A percentile compares a stretch with the other conserved stretches of the same genome.
Evolutionary conservation across 1,140 invertebrate genomes (phyloP).

Genomic region (Pteromalus puparum): DNA sequence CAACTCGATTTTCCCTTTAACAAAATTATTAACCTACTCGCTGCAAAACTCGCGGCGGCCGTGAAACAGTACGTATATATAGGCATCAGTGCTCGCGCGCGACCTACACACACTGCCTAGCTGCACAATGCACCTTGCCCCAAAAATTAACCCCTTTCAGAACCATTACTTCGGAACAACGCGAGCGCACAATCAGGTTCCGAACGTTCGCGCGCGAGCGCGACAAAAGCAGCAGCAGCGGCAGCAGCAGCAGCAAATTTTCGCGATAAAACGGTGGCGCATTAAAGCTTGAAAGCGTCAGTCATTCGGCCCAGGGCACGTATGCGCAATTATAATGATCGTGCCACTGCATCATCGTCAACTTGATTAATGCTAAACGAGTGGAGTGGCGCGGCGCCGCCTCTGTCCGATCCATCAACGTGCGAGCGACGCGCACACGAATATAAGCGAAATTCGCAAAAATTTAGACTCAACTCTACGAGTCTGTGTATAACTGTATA

Average conservation of each 20-base stretch:
- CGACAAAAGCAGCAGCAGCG: not conserved
- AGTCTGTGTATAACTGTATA: no score
- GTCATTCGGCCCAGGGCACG: not conserved
- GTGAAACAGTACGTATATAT: no score
- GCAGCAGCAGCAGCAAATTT: not conserved
- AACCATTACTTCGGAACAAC: not conserved
- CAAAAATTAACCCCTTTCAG: not conserved
- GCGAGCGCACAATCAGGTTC: not conserved
- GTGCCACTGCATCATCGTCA: constrained; percentile 37
- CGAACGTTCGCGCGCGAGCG: not conserved
- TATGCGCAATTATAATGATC: constrained; percentile 30
- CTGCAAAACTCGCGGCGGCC: not conserved
- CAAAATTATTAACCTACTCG: no score
- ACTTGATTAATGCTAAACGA: constrained; percentile 36
- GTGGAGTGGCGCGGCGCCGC: not conserved
- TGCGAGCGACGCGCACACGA: not conserved
- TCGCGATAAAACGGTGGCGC: not conserved
- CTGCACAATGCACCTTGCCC: not conserved
- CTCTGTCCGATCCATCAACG: constrained; percentile 1
- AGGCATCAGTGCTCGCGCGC: no score
- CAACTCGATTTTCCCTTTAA: no score
- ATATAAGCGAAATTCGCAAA: no score
- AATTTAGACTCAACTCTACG: no score
- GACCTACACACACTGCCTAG: not conserved
- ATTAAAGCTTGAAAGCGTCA: constrained; percentile 14